A percentile compares a stretch with the other conserved stretches of the same genome.
phyloP scores from a whole-genome alignment of 2,113 vertebrate genomes.

The Eubucco bourcierii region DNA sequence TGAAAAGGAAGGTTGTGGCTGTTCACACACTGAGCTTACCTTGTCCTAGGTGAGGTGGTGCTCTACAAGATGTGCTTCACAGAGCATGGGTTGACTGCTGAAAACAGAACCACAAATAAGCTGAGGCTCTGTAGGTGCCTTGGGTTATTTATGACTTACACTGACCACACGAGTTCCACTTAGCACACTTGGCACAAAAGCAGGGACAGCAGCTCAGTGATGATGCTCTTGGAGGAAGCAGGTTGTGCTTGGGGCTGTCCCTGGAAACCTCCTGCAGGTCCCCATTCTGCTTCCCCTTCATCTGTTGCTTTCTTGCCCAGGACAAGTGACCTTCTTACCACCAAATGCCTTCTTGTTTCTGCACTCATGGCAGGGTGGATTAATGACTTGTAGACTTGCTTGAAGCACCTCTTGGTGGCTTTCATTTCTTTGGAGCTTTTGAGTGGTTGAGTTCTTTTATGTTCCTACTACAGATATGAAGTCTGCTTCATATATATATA shows the following conservation, averaged over 20 bases:
- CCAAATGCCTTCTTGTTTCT: not conserved
- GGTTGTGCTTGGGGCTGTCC: not conserved
- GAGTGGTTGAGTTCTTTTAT: not conserved
- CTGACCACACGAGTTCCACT: not conserved
- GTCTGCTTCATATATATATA: not conserved
- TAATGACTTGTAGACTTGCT: not conserved
- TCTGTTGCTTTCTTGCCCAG: not conserved
- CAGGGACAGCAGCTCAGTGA: not conserved
- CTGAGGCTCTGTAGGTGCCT: not conserved
- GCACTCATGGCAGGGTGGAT: not conserved
- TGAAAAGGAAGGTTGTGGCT: not conserved
- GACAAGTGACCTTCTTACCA: not conserved
- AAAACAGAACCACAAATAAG: not conserved
- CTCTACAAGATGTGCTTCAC: not conserved
- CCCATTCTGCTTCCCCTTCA: not conserved
- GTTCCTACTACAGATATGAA: not conserved
- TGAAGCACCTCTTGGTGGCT: not conserved
- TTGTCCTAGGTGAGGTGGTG: not conserved
- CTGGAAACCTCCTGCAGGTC: not conserved
- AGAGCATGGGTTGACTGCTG: not conserved
- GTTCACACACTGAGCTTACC: not conserved
- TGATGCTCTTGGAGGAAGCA: not conserved
- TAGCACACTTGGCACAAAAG: not conserved
- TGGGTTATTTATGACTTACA: slow-evolving; percentile 6
- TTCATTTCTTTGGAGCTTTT: not conserved